Percentiles rank a stretch among this genome's conserved stretches.
phyloP scores from a whole-genome alignment of 2,888 invertebrate species.

The Mythimna pallens region DNA sequence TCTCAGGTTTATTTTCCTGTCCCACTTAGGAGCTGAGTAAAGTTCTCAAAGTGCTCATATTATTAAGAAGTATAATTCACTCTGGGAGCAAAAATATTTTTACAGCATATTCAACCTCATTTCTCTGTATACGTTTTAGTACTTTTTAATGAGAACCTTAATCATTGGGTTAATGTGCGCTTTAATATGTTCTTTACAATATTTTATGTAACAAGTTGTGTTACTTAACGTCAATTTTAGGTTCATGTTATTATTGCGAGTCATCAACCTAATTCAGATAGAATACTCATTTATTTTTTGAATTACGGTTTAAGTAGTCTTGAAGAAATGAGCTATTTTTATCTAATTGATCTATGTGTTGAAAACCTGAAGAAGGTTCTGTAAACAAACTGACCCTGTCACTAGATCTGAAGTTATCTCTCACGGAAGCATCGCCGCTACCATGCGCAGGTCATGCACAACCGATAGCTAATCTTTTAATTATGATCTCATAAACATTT shows the following conservation, averaged over 20 bases:
- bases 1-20: constrained; percentile 71
- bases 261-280: constrained; percentile 7
- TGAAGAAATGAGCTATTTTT: neutral
- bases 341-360: constrained; percentile 12
- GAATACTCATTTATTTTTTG: neutral
- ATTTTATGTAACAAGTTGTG: constrained; percentile 17
- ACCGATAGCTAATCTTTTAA: constrained; percentile 44
- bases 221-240: constrained; percentile 14
- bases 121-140: constrained; percentile 55
- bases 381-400: constrained; percentile 29
- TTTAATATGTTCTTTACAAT: constrained; percentile 37
- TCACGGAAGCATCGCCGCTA: constrained; percentile 43
- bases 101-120: constrained; percentile 63
- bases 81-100: constrained; percentile 61
- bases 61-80: constrained; percentile 56
- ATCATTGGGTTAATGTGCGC: constrained; percentile 52
- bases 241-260: neutral
- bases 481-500: constrained; percentile 49
- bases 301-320: neutral
- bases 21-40: constrained; percentile 62
- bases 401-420: constrained; percentile 34
- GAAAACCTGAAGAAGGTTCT: constrained; percentile 24
- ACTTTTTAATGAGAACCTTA: constrained; percentile 56
- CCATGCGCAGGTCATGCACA: constrained; percentile 36
- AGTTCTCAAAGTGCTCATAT: constrained; percentile 52